Evolutionary conservation across 2,113 vertebrate species (phyloP).

Genomic region (Pseudorasbora parva): DNA sequence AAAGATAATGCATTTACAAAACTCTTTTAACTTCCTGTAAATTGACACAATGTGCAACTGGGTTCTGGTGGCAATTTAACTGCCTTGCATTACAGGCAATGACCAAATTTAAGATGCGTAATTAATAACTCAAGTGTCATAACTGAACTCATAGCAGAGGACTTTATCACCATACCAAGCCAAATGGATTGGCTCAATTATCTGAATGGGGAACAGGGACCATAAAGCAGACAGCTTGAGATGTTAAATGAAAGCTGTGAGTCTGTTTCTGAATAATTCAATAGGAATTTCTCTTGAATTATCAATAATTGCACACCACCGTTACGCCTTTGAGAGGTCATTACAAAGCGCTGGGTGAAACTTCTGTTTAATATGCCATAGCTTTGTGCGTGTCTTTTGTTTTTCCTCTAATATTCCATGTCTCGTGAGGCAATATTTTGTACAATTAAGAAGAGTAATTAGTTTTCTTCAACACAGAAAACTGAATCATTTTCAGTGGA

Average conservation of each 20-base stretch:
- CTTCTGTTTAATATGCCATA: background rate
- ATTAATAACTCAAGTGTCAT: constrained; percentile 31
- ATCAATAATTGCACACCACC: constrained; percentile 20
- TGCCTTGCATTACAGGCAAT: background rate
- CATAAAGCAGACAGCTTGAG: background rate
- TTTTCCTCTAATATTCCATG: constrained; percentile 66
- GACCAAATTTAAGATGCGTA: constrained; percentile 27
- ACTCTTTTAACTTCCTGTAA: constrained; percentile 16
- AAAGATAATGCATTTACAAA: constrained; percentile 28
- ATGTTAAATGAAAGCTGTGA: constrained; percentile 3
- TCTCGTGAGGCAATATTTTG: constrained; percentile 75
- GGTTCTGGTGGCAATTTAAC: constrained; percentile 7
- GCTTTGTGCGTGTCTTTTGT: background rate
- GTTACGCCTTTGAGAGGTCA: constrained; percentile 24
- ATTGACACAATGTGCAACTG: background rate
- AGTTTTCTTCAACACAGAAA: constrained; percentile 70
- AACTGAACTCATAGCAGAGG: constrained; percentile 18
- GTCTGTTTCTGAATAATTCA: constrained; percentile 36
- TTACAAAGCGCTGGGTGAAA: background rate
- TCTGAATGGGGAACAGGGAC: constrained; percentile 14
- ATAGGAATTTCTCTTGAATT: constrained; percentile 34
- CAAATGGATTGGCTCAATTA: constrained; percentile 44
- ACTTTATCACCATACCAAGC: constrained; percentile 36
- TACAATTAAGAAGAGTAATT: constrained; percentile 85
- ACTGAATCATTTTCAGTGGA: constrained; percentile 73